Conservation (phyloP, 2,888 invertebrate species). For the Glaucopsyche alexis region DNA sequence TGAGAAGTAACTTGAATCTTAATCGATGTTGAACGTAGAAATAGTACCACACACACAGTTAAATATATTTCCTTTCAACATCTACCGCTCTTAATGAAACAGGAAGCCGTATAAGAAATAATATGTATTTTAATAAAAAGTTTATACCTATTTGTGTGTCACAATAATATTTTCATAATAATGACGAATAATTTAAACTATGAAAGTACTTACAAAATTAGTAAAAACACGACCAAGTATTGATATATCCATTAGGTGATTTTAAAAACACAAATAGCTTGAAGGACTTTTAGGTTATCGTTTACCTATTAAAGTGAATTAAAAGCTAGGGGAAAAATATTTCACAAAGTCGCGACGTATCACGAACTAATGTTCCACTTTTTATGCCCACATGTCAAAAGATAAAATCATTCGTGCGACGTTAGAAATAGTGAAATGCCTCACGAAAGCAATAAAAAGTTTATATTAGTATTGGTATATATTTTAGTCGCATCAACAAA, state of each 20-base stretch:
- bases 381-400: slow-evolving; percentile 62
- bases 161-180: too few species aligned
- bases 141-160: too few species aligned
- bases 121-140: too few species aligned
- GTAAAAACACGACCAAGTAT: slow-evolving; percentile 65
- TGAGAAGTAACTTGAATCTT: too few species aligned
- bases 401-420: slow-evolving; percentile 53
- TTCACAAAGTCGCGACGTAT: neutral
- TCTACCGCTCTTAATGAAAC: too few species aligned
- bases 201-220: slow-evolving; percentile 64
- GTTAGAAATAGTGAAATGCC: slow-evolving; percentile 53
- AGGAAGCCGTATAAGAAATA: too few species aligned
- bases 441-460: slow-evolving; percentile 64
- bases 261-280: neutral
- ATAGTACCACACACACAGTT: too few species aligned
- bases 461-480: slow-evolving; percentile 32
- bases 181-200: too few species aligned
- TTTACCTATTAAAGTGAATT: neutral
- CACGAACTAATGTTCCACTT: slow-evolving; percentile 47
- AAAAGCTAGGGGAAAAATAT: slow-evolving; percentile 2
- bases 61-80: too few species aligned
- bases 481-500: neutral
- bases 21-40: too few species aligned
- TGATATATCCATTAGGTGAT: slow-evolving; percentile 60
- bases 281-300: neutral